Evolutionary conservation across 2,888 invertebrate genomes (phyloP), one percentile per base, ranked within the genome.

Genomic region (Rhorus exstirpatorius): DNA sequence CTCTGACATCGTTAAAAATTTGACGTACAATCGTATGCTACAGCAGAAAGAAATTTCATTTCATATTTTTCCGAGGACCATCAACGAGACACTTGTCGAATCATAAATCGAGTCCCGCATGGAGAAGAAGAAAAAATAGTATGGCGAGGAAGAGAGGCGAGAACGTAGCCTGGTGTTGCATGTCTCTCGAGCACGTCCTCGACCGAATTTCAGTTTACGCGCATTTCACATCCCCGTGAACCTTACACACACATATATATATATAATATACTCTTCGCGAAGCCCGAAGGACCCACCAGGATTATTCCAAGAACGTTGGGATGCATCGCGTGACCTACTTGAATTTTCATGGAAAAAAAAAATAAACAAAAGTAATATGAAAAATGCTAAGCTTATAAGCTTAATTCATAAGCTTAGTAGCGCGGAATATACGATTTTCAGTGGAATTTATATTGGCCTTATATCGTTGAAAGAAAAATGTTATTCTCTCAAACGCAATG

Each of bases 141-240:
- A 38, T 44, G 12, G 53, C 14, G 41, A 26, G 14, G n/a, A 41
- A 38, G 41, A 26, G 31, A 35, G 53, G 63, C 41, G 41, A 58
- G 51, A 53, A 53, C 35, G 72, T 21, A 60, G 65, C 68, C 51
- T 14, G 55, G 55, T n/a, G 19, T 21, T 24, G 65, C 35, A 46
- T 79, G 65, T 71, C 71, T 55, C 72, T 60, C 46, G 63, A 53
- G 46, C 46, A 31, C 77, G 80, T 80, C 75, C 80, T 80, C 75
- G 80, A 80, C 75, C 80, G 63, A 67, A 58, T 81, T 77, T 67
- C 72, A 31, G 61, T 68, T 77, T 44, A 46, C 41, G 58, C 38
- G 77, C 51, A 44, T 77, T 81, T 81, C 8, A 26, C 71, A 77
- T 60, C 72, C 53, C 60, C 44, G 31, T 51, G n/a, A 71, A 35